Conservation (phyloP, 2,797 vertebrate genomes). For the Cossypha niveicapilla region DNA sequence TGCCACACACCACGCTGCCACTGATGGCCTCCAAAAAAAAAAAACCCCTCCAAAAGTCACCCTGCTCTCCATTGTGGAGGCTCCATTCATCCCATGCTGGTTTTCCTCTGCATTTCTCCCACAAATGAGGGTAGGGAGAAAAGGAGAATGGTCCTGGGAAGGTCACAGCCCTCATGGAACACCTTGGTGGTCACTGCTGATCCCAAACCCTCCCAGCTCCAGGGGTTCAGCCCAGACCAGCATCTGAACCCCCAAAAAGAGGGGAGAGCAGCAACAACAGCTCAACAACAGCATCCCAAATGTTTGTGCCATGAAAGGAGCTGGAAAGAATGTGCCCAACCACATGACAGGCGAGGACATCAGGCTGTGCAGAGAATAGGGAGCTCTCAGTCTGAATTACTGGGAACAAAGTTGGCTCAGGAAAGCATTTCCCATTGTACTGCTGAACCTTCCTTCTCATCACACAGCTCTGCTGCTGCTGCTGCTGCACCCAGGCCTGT, state of each 20-base stretch:
- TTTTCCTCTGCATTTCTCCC: background rate
- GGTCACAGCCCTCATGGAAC: fast-evolving
- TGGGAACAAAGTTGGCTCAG: constrained; percentile 45
- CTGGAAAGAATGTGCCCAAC: constrained; percentile 52
- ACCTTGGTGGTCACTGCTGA: background rate
- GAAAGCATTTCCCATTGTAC: constrained; percentile 48
- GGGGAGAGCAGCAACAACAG: background rate
- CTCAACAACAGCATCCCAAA: background rate
- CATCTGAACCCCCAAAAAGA: background rate
- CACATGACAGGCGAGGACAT: constrained; percentile 57
- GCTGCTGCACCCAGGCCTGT: background rate
- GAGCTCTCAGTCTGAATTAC: constrained; percentile 5
- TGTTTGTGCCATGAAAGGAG: constrained; percentile 51
- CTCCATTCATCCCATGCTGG: background rate
- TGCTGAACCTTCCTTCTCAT: constrained; percentile 28
- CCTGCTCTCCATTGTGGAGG: background rate
- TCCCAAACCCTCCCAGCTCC: background rate
- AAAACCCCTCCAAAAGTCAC: background rate
- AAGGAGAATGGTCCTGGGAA: background rate
- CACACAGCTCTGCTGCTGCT: background rate
- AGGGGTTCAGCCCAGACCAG: background rate
- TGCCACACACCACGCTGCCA: constrained; percentile 52
- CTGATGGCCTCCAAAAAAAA: background rate
- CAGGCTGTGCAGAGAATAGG: constrained; percentile 31
- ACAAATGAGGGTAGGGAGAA: fast-evolving